Conservation (phyloP, 2,888 invertebrate genomes). For the Brassicogethes aeneus region DNA sequence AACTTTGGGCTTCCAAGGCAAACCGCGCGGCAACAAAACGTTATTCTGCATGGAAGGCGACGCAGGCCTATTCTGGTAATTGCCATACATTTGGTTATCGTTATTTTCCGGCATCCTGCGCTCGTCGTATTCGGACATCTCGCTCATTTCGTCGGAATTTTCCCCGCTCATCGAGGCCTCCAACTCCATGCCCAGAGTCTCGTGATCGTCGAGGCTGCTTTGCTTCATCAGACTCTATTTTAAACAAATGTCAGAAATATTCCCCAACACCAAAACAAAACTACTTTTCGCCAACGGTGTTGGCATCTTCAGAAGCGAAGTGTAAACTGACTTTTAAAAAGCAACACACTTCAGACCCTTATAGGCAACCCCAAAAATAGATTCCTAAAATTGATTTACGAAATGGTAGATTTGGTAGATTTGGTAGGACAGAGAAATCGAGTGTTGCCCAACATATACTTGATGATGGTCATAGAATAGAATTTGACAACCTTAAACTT, state of each 20-base stretch:
- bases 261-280: no score
- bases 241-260: no score
- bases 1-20: conserved; percentile 96
- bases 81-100: conserved; percentile 42
- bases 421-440: no score
- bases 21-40: conserved; percentile 39
- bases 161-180: conserved; percentile 55
- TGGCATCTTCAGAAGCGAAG: no score
- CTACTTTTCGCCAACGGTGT: no score
- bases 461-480: no score
- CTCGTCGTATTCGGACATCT: conserved; percentile 40
- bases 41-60: conserved; percentile 22
- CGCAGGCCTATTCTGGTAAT: conserved; percentile 37
- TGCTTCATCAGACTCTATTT: conserved; percentile 79
- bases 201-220: conserved; percentile 78
- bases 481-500: no score
- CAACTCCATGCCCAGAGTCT: conserved; percentile 62
- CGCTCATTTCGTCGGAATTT: conserved; percentile 47
- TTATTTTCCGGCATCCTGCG: conserved; percentile 39
- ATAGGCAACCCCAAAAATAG: no score
- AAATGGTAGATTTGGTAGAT: no score
- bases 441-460: no score
- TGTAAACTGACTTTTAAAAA: conserved; percentile 4
- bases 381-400: no score
- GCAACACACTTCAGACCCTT: no score